phyloP scores from a whole-genome alignment of 2,113 vertebrate genomes.

The Pluvialis apricaria region DNA sequence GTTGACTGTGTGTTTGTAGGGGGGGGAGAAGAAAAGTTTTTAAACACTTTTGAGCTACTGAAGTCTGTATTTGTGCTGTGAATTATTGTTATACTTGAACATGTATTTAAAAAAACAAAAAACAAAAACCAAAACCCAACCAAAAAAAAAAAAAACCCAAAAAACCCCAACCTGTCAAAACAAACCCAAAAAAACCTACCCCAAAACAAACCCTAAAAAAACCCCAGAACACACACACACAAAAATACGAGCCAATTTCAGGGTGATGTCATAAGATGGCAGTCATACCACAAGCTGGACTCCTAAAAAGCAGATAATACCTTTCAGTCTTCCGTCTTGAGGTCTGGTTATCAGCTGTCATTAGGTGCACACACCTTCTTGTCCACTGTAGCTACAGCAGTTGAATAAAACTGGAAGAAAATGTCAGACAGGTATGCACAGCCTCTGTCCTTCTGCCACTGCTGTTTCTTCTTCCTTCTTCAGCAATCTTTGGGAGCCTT shows the following conservation, averaged over 20 bases:
- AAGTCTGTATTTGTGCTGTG: background rate
- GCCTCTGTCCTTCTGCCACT: too few species aligned
- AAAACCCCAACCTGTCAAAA: accelerated
- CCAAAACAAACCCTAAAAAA: background rate
- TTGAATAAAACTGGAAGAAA: too few species aligned
- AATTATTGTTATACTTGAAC: background rate
- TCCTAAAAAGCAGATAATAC: too few species aligned
- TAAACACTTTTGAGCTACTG: background rate
- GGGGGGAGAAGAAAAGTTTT: background rate
- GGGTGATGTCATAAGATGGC: background rate
- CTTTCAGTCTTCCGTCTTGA: too few species aligned
- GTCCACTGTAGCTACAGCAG: too few species aligned
- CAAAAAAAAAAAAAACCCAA: background rate
- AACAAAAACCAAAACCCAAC: too few species aligned
- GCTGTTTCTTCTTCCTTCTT: too few species aligned
- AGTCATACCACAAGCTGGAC: too few species aligned
- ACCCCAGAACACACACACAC: background rate
- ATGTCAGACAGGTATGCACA: too few species aligned
- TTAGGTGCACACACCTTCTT: too few species aligned
- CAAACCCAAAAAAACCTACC: background rate
- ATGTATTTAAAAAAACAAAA: background rate
- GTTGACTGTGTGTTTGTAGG: background rate
- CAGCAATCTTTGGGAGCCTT: too few species aligned
- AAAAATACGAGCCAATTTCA: background rate
- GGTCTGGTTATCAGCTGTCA: too few species aligned